phyloP scores from a whole-genome alignment of 2,113 vertebrate species.

The Corythaixoides concolor region DNA sequence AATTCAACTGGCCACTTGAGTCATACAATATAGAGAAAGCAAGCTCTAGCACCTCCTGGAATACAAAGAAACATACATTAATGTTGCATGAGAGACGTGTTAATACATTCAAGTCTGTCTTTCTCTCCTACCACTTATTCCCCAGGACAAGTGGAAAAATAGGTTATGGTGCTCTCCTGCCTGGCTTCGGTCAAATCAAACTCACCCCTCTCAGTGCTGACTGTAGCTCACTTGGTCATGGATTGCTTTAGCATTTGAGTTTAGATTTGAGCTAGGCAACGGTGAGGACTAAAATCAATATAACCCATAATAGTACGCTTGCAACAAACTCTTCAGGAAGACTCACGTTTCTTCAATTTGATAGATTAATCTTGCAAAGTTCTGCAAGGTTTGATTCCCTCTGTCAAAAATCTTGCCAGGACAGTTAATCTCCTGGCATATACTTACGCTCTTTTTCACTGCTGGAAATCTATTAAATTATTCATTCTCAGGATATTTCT shows the following conservation, averaged over 20 bases:
- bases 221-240: neutral
- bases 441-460: neutral
- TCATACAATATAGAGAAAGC: conserved; percentile 98
- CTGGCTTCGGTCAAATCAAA: neutral
- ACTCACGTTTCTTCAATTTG: neutral
- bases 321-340: neutral
- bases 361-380: neutral
- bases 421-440: neutral
- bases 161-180: neutral
- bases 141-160: neutral
- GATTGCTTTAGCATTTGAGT: neutral
- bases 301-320: neutral
- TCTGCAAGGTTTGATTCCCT: neutral
- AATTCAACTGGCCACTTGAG: conserved; percentile 96
- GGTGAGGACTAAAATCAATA: neutral
- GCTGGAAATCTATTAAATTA: neutral
- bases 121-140: neutral
- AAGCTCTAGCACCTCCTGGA: conserved; percentile 94
- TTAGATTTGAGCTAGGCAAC: neutral
- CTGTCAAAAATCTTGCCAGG: neutral
- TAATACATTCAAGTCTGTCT: neutral
- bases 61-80: neutral
- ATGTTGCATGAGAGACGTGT: neutral
- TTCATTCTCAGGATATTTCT: neutral
- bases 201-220: neutral